Evolutionary conservation across 2,797 vertebrate genomes (phyloP), one percentile per base, ranked within the genome.

Genomic region (Heterohyrax brucei): DNA sequence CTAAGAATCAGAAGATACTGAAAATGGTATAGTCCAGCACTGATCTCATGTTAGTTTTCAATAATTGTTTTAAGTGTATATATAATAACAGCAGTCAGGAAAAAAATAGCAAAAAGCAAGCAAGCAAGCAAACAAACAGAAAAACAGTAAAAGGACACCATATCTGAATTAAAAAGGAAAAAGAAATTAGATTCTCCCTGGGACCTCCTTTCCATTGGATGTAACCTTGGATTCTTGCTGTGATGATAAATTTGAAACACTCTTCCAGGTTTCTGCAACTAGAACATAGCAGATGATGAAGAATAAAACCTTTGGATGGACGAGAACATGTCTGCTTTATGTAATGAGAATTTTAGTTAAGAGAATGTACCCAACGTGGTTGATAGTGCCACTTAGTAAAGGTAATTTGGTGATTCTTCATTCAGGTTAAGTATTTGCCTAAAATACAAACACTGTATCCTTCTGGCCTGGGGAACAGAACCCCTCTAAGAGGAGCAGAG

Each of bases 261-360:
- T 95, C 83, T 93, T 84, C 75, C 44, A 9, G 39, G 53, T 76
- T 86, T 92, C 79, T 89, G 28, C 28, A 75, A 10, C 44, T 22
- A 78, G 76, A 91, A 48, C 46, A 89, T 21, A 39, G 77, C 66
- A 76, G 44, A 46, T 26, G 28, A 22, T 4, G 50, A 79, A 78
- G 30, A 85, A 89, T 33, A 92, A 94, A 91, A 33, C 2, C 39
- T 48, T 12, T 53, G n/a, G 22, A 13, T 75, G 22, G 50, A 66
- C 70, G 87, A 24, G 30, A 93, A 64, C 39, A n/a, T 84, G 61
- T 50, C 68, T 87, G 18, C 21, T 94, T 66, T 75, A 30, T 8
- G 50, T 76, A 46, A 89, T 14, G 64, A 93, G 76, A 81, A 85
- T 73, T 95, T 94, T 82, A 83, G 90, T 78, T 87, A 76, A 88